phyloP scores from a whole-genome alignment of 2,113 vertebrate genomes.

The Eurystomus gularis region DNA sequence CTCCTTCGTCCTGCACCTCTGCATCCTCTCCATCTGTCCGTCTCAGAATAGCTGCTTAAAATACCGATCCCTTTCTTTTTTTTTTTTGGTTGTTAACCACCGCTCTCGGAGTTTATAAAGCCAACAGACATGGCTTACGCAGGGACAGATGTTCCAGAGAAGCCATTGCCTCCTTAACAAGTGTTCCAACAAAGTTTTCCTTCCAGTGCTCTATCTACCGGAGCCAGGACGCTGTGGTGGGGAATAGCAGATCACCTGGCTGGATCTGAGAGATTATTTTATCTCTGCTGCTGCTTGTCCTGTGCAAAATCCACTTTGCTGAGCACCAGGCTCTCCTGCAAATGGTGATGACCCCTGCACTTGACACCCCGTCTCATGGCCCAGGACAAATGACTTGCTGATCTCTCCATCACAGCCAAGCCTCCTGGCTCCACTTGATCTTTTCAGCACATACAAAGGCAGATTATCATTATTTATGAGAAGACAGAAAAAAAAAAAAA shows the following conservation, averaged over 20 bases:
- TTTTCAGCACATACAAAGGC: background rate
- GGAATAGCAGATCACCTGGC: background rate
- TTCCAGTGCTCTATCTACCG: background rate
- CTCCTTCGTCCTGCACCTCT: background rate
- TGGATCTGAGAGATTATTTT: background rate
- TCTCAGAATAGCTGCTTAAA: background rate
- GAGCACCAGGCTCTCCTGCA: background rate
- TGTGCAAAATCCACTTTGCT: background rate
- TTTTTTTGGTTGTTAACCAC: background rate
- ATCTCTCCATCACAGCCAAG: background rate
- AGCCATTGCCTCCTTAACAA: background rate
- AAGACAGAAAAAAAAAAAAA: background rate
- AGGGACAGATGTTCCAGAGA: background rate
- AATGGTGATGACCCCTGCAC: background rate
- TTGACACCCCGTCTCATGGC: background rate
- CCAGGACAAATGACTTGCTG: background rate
- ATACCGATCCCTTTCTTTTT: fast-evolving
- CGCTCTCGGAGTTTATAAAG: fast-evolving
- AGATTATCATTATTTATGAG: background rate
- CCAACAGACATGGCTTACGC: fast-evolving
- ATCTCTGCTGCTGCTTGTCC: background rate
- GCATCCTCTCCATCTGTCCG: background rate
- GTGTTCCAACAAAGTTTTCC: background rate
- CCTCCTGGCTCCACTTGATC: background rate
- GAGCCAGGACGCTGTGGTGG: background rate